phyloP scores from a whole-genome alignment of 1,140 invertebrate genomes.

The honey bee (Apis mellifera) region DNA sequence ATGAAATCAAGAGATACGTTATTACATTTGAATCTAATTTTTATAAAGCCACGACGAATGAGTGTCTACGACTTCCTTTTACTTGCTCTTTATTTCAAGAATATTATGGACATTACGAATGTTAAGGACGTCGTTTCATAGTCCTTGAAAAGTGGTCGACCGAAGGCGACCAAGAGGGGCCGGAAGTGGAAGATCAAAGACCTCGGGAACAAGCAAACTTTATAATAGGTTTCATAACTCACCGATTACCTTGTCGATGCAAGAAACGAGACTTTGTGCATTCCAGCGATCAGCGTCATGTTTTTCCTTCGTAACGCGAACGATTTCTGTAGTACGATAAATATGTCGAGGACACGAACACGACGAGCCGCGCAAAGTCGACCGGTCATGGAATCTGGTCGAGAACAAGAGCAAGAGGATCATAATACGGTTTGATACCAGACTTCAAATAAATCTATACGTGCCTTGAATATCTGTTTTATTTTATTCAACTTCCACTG shows the following conservation, averaged over 20 bases:
- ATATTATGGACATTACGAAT: not conserved
- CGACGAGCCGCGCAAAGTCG: not conserved
- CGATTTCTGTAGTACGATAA: constrained; percentile 31
- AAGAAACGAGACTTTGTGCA: constrained; percentile 5
- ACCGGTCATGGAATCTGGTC: constrained; percentile 6
- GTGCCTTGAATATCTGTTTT: not conserved
- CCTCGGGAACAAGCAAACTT: not conserved
- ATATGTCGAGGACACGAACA: constrained; percentile 42
- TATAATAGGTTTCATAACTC: constrained; percentile 9
- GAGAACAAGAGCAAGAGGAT: not conserved
- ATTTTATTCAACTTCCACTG: not conserved
- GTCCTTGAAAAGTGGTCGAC: not conserved
- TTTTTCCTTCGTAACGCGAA: not conserved
- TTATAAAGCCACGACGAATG: not conserved
- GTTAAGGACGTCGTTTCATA: not conserved
- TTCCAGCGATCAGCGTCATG: not conserved
- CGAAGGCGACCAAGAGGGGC: not conserved
- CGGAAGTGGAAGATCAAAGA: constrained; percentile 20
- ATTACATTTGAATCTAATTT: not conserved
- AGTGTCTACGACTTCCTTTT: not conserved
- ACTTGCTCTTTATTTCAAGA: not conserved
- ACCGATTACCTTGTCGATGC: constrained; percentile 15
- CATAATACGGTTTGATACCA: not conserved
- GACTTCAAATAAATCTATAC: not conserved
- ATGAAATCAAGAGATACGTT: not conserved